Evolutionary conservation across 2,797 vertebrate species (phyloP).

Genomic region (Bradypus variegatus): DNA sequence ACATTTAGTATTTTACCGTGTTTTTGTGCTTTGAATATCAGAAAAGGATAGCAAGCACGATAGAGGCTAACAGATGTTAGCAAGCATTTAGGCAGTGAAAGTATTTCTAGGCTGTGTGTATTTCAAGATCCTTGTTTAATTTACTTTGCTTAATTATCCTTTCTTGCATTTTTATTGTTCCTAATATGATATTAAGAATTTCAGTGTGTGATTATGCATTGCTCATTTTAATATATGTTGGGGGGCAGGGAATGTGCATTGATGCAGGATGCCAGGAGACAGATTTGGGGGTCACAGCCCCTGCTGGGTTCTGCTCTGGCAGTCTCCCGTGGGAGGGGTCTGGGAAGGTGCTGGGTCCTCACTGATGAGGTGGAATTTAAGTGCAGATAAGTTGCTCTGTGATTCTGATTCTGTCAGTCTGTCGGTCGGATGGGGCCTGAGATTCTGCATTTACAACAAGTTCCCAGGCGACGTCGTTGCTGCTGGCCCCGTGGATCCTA

Average conservation of each 20-base stretch:
- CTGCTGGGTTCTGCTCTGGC: neutral
- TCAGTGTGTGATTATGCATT: neutral
- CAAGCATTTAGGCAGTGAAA: slow-evolving; percentile 4
- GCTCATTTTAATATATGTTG: neutral
- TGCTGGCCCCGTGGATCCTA: accelerated
- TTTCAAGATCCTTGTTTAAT: slow-evolving; percentile 56
- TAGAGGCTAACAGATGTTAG: slow-evolving; percentile 5
- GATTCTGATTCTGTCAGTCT: neutral
- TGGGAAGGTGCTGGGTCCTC: neutral
- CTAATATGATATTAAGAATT: slow-evolving; percentile 54
- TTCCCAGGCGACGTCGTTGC: neutral
- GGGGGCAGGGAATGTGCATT: neutral
- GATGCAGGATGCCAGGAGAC: neutral
- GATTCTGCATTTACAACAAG: neutral
- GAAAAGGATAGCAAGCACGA: neutral
- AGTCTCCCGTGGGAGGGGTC: neutral
- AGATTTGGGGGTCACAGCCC: neutral
- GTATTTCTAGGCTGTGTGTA: slow-evolving; percentile 9
- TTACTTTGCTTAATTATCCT: slow-evolving; percentile 57
- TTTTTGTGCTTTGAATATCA: neutral
- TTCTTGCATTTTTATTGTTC: slow-evolving; percentile 63
- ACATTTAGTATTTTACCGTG: neutral
- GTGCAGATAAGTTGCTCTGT: accelerated
- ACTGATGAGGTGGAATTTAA: neutral
- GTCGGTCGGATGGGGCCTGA: neutral